phyloP scores from a whole-genome alignment of 2,797 vertebrate genomes.

The Sebastes umbrosus region DNA sequence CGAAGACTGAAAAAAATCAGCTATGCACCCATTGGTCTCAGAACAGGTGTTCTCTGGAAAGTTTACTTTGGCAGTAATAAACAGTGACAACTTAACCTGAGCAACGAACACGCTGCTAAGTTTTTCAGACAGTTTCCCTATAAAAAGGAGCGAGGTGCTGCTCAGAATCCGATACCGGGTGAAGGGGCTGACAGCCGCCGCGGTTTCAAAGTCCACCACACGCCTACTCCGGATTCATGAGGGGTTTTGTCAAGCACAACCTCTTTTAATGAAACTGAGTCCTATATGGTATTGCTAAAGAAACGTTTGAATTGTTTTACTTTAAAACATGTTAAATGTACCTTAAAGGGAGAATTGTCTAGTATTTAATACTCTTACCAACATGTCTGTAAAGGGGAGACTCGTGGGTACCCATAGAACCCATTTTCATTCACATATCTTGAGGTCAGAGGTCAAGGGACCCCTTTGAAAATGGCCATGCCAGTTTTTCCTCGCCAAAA shows the following conservation, averaged over 20 bases:
- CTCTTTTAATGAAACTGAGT: not conserved
- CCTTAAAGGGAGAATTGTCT: no score
- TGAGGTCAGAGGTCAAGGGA: no score
- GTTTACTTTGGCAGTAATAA: conserved; percentile 46
- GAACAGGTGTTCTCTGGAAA: conserved; percentile 22
- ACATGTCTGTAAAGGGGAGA: no score
- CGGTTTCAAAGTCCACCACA: conserved; percentile 24
- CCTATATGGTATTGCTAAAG: not conserved
- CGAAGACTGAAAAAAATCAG: not conserved
- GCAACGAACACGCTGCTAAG: not conserved
- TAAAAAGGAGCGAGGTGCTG: conserved; percentile 7
- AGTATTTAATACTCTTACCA: no score
- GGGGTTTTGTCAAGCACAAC: conserved; percentile 13
- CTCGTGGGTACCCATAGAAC: no score
- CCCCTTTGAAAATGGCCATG: no score
- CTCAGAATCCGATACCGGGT: conserved; percentile 6
- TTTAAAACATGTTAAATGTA: not conserved
- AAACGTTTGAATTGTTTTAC: not conserved
- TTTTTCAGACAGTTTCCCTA: conserved; percentile 37
- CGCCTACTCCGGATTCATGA: not conserved
- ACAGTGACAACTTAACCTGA: conserved; percentile 24
- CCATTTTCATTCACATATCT: no score
- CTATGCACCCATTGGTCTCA: not conserved
- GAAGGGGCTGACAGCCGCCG: conserved; percentile 36
- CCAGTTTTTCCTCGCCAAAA: no score